Evolutionary conservation across 2,113 vertebrate genomes (phyloP), one percentile per base, ranked within the genome.

Genomic region (Oenanthe melanoleuca): DNA sequence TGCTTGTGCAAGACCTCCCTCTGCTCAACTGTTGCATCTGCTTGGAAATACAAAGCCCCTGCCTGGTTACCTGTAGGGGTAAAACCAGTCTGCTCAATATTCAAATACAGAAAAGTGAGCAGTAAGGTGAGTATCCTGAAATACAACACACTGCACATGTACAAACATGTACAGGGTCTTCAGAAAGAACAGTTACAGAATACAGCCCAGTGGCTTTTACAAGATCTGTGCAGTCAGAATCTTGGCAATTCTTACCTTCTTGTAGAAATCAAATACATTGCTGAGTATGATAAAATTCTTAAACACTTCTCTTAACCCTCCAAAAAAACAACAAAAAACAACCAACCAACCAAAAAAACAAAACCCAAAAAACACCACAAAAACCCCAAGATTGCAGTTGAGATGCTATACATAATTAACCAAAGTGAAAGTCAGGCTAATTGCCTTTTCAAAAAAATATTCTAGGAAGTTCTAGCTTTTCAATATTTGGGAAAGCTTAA

Each of bases 71-170:
- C 37, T 23, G 5, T 19, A 42, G 19, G 53, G 15, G 15, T 80
- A 63, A 83, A 86, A 17, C 24, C 18, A 40, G 8, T n/a, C 64
- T 61, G 53, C 33, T 10, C 25, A n/a, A 5, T 28, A 16, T 34
- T 69, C 29, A 57, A 1, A 49, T 72, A 4, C 1, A 14, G 53
- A 44, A 63, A 66, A 47, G 47, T 26, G 33, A 84, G 47, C 33
- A 50, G n/a, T 38, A 18, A 90, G 69, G 50, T 23, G 8, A 37
- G 22, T 13, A 28, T 22, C 38, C 44, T 74, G 80, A 71, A 72
- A 53, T 23, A 26, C 26, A 84, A 10, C 21, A 7, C 5, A 0
- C 11, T 28, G 49, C 38, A 24, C 1, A 0, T 0, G 4, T 9
- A 11, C 21, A 28, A 37, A 63, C 21, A 5, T 0, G 12, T 24